These are phyloP conservation scores for Eciton burchellii DNA, from an alignment of 1,140 invertebrate genomes.

Conservation along the genomic window DNA sequence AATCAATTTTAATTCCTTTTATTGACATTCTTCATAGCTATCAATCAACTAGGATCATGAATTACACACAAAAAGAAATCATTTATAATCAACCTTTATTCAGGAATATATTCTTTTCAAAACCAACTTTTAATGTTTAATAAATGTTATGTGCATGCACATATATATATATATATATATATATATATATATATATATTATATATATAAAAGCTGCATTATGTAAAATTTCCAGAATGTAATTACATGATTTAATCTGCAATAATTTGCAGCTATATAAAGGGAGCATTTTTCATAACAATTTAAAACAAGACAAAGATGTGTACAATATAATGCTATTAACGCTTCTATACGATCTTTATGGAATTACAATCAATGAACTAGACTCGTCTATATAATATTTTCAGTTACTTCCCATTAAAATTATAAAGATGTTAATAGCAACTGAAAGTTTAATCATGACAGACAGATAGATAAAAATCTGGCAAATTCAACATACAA, in stretches of 20 bases:
- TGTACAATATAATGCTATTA: constrained; percentile 7
- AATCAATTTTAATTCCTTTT: too few species aligned
- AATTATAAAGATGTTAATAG: constrained; percentile 24
- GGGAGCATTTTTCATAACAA: constrained; percentile 35
- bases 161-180: constrained; percentile 54
- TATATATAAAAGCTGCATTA: constrained; percentile 18
- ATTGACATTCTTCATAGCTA: too few species aligned
- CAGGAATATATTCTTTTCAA: constrained; percentile 81
- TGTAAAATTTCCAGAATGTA: constrained; percentile 57
- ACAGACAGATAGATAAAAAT: constrained; percentile 29
- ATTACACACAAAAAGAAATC: neutral
- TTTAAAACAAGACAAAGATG: constrained; percentile 20
- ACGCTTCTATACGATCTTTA: neutral
- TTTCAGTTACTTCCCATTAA: constrained; percentile 9
- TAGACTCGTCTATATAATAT: neutral
- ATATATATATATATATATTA: constrained; percentile 44
- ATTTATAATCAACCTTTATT: constrained; percentile 78
- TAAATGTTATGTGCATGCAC: constrained; percentile 51
- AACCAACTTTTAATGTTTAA: constrained; percentile 74
- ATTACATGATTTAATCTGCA: constrained; percentile 53
- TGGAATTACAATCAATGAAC: constrained; percentile 23
- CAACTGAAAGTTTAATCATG: constrained; percentile 13
- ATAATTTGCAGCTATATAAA: constrained; percentile 38
- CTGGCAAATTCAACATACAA: constrained; percentile 40
- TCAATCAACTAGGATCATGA: constrained; percentile 14